Evolutionary conservation across 2,888 invertebrate species (phyloP), one percentile per base, ranked within the genome.

Genomic region (Harpagoxenus sublaevis): DNA sequence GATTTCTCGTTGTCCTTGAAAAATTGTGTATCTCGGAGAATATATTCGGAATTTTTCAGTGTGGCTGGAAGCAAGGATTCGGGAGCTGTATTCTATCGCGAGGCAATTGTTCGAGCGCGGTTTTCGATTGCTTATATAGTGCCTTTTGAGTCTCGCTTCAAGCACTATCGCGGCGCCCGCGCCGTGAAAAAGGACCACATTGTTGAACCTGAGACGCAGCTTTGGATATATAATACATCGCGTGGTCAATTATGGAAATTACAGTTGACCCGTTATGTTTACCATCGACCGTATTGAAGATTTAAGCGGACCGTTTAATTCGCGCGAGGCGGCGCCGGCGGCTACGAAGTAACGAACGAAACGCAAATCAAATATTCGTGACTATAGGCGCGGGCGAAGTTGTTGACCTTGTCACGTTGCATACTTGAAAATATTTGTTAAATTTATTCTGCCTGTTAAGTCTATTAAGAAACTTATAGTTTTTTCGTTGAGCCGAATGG

Each of bases 371-470:
- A 51, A 63, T 23, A 63, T 63, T 48, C 15, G 31, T 60, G 18
- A 71, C 6, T 39, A 9, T 39, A 9, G 23, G 10, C 10, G n/a
- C 23, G 9, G n/a, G 10, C 8, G 4, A 65, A 53, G 5, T 53
- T 77, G 28, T 66, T 66, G 66, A 42, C 4, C 28, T 53, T 68
- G 18, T 75, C 18, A 9, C 31, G 31, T 75, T 75, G 51, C n/a
- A 18, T 23, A 48, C 18, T 68, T n/a, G 6, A 28, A 42, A 53
- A 39, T 31, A n/a, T 39, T 39, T 78, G 68, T 78, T 78, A 42
- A 78, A 42, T 53, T 68, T 23, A 23, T 23, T 55, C n/a, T 68
- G 42, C 51, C 10, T 45, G 65, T 66, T 70, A 12, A 78, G 42
- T 78, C 66, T 68, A 66, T 68, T 15, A 15, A 73, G 57, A 55